Evolutionary conservation across 2,888 invertebrate genomes (phyloP).

Genomic region (Parnassius glacialis): DNA sequence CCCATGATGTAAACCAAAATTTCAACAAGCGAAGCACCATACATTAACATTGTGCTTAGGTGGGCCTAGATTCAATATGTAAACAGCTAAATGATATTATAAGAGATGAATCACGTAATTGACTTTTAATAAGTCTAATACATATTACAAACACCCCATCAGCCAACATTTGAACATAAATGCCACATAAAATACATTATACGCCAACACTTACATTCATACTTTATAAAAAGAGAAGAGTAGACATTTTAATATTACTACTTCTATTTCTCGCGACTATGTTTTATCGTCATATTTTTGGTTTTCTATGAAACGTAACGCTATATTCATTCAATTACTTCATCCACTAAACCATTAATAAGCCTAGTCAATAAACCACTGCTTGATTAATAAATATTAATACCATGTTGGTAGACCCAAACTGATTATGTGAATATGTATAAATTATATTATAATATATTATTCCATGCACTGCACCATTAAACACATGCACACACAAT

Average conservation of each 20-base stretch:
- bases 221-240: slow-evolving; percentile 33
- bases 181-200: slow-evolving; percentile 36
- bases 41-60: slow-evolving; percentile 54
- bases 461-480: slow-evolving; percentile 48
- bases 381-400: slow-evolving; percentile 29
- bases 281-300: slow-evolving; percentile 26
- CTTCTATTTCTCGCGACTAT: slow-evolving; percentile 37
- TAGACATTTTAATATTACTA: slow-evolving; percentile 40
- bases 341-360: slow-evolving; percentile 16
- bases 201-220: slow-evolving; percentile 35
- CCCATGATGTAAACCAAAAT: slow-evolving; percentile 43
- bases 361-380: slow-evolving; percentile 23
- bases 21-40: slow-evolving; percentile 66
- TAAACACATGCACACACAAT: slow-evolving; percentile 33
- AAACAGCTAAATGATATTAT: slow-evolving; percentile 28
- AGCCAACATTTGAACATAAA: slow-evolving; percentile 31
- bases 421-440: slow-evolving; percentile 39
- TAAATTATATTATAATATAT: slow-evolving; percentile 28
- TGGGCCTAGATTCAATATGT: slow-evolving; percentile 41
- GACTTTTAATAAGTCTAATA: slow-evolving; percentile 34
- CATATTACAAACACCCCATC: slow-evolving; percentile 27
- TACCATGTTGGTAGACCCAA: slow-evolving; percentile 39
- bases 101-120: slow-evolving; percentile 30
- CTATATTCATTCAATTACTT: slow-evolving; percentile 23
- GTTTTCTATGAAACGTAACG: slow-evolving; percentile 19